These are phyloP conservation scores for Cosmorhoe ocellata DNA, from an alignment of 2,888 invertebrate species.

Conservation along the genomic window DNA sequence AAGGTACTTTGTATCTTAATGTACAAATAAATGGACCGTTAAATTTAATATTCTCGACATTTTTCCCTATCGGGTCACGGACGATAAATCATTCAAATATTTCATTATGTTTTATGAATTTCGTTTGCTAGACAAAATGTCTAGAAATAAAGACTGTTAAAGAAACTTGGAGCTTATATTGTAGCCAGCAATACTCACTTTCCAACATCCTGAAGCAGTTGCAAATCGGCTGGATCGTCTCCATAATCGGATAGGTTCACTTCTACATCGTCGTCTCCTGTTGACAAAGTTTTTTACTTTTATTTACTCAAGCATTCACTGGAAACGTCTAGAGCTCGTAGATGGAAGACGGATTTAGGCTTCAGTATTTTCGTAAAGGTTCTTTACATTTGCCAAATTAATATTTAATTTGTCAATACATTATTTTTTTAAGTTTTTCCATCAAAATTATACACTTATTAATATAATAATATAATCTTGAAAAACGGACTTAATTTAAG, in stretches of 20 bases:
- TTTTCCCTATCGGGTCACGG: conserved; percentile 19
- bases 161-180: conserved; percentile 5
- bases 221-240: conserved; percentile 85
- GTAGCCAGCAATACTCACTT: conserved; percentile 80
- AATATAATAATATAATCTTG: too few species aligned
- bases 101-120: conserved; percentile 18
- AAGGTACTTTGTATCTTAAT: conserved; percentile 18
- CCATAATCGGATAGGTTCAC: conserved; percentile 82
- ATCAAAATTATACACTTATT: too few species aligned
- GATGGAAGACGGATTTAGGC: too few species aligned
- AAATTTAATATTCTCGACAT: conserved; percentile 23
- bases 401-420: too few species aligned
- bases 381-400: too few species aligned
- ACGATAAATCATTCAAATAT: conserved; percentile 23
- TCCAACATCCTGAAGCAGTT: conserved; percentile 85
- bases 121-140: conserved; percentile 12
- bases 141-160: background rate
- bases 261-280: conserved; percentile 78
- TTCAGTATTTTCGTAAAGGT: too few species aligned
- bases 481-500: too few species aligned
- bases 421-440: too few species aligned
- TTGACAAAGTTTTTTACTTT: conserved; percentile 29
- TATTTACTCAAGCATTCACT: conserved; percentile 6
- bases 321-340: too few species aligned
- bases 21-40: conserved; percentile 14